These are phyloP conservation scores for Caenorhabditis drosophilae DNA, from an alignment of 2,888 invertebrate genomes.

Conservation along the genomic window DNA sequence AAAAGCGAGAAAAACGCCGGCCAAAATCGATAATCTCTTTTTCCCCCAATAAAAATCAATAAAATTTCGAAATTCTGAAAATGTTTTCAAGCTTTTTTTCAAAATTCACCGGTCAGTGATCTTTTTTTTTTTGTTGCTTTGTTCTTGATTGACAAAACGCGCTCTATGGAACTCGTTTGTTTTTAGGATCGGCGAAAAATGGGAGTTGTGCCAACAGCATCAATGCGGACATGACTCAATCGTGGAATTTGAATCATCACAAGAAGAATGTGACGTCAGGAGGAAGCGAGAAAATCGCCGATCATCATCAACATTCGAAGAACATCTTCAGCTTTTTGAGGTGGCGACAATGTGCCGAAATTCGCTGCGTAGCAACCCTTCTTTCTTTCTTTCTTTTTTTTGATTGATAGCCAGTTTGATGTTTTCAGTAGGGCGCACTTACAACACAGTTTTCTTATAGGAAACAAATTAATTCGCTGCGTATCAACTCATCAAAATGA, in stretches of 20 bases:
- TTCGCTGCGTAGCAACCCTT: too few species aligned
- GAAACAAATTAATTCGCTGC: too few species aligned
- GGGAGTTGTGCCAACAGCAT: too few species aligned
- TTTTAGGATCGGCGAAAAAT: constrained; percentile 19
- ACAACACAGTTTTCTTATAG: too few species aligned
- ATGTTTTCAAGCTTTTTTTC: constrained; percentile 31
- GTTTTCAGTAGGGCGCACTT: too few species aligned
- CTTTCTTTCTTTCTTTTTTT: too few species aligned
- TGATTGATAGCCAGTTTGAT: too few species aligned
- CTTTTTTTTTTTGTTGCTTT: too few species aligned
- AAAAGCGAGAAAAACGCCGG: background rate
- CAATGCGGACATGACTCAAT: constrained; percentile 43
- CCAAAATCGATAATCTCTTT: background rate
- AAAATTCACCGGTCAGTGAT: too few species aligned
- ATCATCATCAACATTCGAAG: constrained; percentile 34
- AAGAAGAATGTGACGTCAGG: constrained; percentile 22
- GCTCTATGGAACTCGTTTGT: too few species aligned
- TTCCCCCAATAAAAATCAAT: background rate
- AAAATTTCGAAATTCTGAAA: background rate
- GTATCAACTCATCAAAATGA: too few species aligned
- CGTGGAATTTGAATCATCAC: constrained; percentile 41
- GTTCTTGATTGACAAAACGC: too few species aligned
- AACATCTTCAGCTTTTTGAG: constrained; percentile 50
- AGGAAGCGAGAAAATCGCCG: constrained; percentile 6
- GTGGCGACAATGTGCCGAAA: constrained; percentile 16